Evolutionary conservation across 2,113 vertebrate genomes (phyloP).

Genomic region (Leucoraja erinaceus): DNA sequence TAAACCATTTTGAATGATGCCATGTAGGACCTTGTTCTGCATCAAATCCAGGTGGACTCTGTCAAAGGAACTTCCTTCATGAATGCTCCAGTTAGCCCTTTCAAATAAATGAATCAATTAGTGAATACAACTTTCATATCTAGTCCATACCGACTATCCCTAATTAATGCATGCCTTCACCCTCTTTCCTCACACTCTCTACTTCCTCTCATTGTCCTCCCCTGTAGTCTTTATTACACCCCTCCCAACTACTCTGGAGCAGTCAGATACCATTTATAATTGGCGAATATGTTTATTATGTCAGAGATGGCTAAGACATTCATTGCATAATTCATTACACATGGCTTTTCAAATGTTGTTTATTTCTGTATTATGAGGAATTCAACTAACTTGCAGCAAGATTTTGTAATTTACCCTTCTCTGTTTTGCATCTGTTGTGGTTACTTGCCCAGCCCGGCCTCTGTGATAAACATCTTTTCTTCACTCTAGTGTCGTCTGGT

Average conservation of each 20-base stretch:
- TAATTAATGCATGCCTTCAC: no score
- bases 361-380: not conserved
- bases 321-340: not conserved
- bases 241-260: not conserved
- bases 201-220: no score
- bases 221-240: no score
- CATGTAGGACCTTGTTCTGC: no score
- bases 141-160: no score
- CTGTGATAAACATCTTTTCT: not conserved
- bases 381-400: not conserved
- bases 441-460: not conserved
- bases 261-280: not conserved
- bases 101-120: no score
- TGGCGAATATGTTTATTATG: not conserved
- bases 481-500: not conserved
- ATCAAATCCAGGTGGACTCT: no score
- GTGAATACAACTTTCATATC: no score
- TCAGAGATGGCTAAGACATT: not conserved
- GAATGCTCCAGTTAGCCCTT: no score
- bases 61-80: no score
- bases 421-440: not conserved
- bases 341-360: not conserved
- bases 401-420: not conserved
- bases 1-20: no score
- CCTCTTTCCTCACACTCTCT: no score